A percentile compares a stretch with the other conserved stretches of the same genome.
These are phyloP conservation scores for Cynopterus brachyotis DNA, from an alignment of 2,113 vertebrate species.

Conservation along the genomic window DNA sequence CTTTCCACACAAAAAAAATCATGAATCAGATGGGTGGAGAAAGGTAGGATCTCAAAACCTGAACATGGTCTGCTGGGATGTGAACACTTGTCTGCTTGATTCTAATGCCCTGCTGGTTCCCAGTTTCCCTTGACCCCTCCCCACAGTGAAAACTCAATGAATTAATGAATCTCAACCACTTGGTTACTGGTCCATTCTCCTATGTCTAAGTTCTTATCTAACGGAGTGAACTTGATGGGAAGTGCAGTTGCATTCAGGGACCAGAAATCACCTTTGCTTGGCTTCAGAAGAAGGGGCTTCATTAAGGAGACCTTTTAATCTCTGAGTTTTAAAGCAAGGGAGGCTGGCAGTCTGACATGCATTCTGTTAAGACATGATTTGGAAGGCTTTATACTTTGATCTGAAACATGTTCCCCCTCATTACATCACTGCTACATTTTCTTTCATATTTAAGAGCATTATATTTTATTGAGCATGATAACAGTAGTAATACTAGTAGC, in stretches of 20 bases:
- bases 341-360: background rate
- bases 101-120: background rate
- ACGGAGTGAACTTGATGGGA: background rate
- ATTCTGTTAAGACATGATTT: conserved; percentile 54
- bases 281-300: background rate
- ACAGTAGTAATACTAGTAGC: background rate
- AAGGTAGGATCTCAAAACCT: background rate
- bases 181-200: background rate
- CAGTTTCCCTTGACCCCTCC: background rate
- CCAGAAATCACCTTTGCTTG: background rate
- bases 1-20: background rate
- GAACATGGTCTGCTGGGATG: background rate
- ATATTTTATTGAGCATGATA: background rate
- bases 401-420: conserved; percentile 38
- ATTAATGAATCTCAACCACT: background rate
- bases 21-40: background rate
- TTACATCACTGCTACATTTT: background rate
- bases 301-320: background rate
- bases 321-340: conserved; percentile 27
- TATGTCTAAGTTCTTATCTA: background rate
- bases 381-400: conserved; percentile 25
- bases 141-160: background rate
- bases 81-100: background rate
- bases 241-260: background rate
- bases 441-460: background rate